Base-by-base conservation (phyloP, 1,140 invertebrate species). In the Chelonus insularis region DNA sequence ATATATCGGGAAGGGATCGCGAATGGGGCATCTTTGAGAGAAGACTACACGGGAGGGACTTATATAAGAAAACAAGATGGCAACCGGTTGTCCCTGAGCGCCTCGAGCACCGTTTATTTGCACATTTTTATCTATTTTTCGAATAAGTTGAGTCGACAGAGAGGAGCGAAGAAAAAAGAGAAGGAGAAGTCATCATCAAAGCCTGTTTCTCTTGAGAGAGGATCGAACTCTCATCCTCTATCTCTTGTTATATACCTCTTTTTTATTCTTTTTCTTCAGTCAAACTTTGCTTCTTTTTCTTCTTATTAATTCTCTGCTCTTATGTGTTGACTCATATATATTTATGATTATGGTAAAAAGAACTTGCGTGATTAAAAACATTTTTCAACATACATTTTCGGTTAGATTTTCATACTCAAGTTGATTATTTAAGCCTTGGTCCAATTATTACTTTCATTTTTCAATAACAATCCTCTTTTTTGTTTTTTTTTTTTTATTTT, bases 31-130 rank as follows among this genome's bases (percentile, higher is more conserved):
- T 73, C 73, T 76, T 75, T 70, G 71, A 77, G 76, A 70, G 45
- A 20, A 18, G 41, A 25, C 29, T 65, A 67, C 60, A 68, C 72
- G 56, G 48, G 69, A 73, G 75, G 74, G 72, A 77, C 78, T 80
- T 80, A 79, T 79, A 79, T 79, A 80, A 78, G 77, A 80, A 79
- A 79, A 75, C 76, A 80, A 79, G 76, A 80, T 79, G 75, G 76
- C 74, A 79, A 79, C 78, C 76, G 77, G 77, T 80, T 80, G 77
- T 79, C 77, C 77, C 77, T 79, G 76, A 78, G 75, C 72, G 71
- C 71, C 71, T 72, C 73, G 68, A 62, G 66, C 60, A 51, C 66
- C 73, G 72, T 78, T 79, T 79, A 78, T 79, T 79, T 78, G 76
- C 72, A 70, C 76, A 79, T 80, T 79, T 79, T 79, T 80, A 79